Evolutionary conservation across 2,888 invertebrate genomes (phyloP).

Genomic region (Buathra laborator): DNA sequence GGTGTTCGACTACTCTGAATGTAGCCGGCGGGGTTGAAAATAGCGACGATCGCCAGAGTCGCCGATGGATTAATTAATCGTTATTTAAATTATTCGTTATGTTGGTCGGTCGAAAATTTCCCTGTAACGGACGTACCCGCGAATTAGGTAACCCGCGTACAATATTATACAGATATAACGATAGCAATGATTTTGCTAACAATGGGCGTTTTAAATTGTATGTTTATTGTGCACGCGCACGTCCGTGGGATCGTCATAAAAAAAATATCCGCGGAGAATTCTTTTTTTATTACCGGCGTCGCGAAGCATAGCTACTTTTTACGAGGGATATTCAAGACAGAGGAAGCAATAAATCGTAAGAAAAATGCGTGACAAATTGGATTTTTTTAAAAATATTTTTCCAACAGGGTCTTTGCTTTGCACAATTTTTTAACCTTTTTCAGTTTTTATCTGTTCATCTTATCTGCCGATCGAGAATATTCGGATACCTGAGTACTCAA

Average conservation of each 20-base stretch:
- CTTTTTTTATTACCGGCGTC: neutral
- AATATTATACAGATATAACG: neutral
- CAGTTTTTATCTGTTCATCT: too few species aligned
- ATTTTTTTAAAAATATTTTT: neutral
- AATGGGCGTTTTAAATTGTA: neutral
- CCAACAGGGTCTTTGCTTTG: too few species aligned
- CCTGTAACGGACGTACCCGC: neutral
- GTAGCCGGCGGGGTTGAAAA: neutral
- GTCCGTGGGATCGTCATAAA: too few species aligned
- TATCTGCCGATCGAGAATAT: too few species aligned
- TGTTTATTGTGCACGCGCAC: neutral
- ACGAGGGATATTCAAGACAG: neutral
- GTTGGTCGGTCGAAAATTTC: slow-evolving; percentile 33
- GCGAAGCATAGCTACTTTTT: neutral
- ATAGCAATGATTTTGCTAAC: neutral
- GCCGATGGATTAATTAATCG: slow-evolving; percentile 60
- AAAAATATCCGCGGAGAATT: neutral
- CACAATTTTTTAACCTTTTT: too few species aligned
- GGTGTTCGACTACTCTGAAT: neutral
- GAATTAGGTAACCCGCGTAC: neutral
- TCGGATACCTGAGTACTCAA: too few species aligned
- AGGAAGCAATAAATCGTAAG: neutral
- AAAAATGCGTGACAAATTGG: neutral
- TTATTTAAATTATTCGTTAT: slow-evolving; percentile 57
- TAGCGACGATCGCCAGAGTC: neutral